Conservation (phyloP, 2,797 vertebrate genomes). For the Menidia menidia region DNA sequence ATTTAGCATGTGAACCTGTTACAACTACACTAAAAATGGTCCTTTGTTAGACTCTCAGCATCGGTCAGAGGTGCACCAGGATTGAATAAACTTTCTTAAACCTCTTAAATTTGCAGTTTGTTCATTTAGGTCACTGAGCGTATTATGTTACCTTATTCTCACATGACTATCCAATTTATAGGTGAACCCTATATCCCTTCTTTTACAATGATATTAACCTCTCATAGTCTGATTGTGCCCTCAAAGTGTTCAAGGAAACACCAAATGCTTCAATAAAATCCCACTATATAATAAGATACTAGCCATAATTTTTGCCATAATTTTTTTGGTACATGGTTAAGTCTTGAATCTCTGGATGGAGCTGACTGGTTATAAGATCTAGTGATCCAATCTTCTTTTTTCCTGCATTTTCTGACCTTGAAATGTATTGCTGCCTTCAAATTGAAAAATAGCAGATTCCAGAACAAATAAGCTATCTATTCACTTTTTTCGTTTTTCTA, state of each 20-base stretch:
- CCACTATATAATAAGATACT: too few species aligned
- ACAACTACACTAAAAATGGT: neutral
- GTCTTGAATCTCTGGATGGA: conserved; percentile 1
- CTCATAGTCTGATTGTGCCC: too few species aligned
- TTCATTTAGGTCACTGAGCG: neutral
- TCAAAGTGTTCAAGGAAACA: too few species aligned
- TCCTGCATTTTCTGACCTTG: neutral
- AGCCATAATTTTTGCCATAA: too few species aligned
- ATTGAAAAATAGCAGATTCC: neutral
- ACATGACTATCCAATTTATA: neutral
- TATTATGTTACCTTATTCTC: neutral
- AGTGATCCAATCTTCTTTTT: neutral
- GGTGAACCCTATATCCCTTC: too few species aligned
- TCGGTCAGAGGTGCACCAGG: neutral
- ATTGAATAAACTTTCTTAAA: neutral
- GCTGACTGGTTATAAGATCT: neutral
- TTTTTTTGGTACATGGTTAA: neutral
- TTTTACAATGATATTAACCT: too few species aligned
- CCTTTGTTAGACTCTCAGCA: neutral
- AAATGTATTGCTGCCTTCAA: neutral
- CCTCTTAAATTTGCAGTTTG: conserved; percentile 11
- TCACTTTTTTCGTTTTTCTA: neutral
- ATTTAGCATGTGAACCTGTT: neutral
- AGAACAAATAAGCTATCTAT: neutral
- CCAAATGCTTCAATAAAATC: too few species aligned